phyloP scores from a whole-genome alignment of 2,888 invertebrate species.

The Miltochrista miniata region DNA sequence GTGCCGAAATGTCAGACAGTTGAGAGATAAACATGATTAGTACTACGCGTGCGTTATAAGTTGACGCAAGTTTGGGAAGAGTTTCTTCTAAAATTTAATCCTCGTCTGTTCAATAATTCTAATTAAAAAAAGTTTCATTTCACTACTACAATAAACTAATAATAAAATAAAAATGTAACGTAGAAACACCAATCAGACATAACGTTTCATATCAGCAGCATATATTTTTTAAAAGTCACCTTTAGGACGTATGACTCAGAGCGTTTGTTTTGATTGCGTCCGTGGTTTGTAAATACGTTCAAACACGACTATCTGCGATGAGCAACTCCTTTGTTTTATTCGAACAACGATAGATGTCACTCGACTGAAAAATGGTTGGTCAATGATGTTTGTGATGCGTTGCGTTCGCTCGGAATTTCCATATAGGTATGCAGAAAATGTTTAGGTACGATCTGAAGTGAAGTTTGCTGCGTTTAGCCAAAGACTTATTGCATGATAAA shows the following conservation, averaged over 20 bases:
- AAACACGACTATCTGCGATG: conserved; percentile 21
- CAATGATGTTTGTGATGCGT: conserved; percentile 14
- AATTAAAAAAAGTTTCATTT: too few species aligned
- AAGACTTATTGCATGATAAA: not conserved
- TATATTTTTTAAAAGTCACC: conserved; percentile 34
- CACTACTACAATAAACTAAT: too few species aligned
- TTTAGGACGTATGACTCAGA: conserved; percentile 29
- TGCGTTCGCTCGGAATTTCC: conserved; percentile 5
- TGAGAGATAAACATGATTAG: too few species aligned
- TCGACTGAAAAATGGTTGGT: conserved; percentile 10
- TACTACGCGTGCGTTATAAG: too few species aligned
- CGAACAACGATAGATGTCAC: conserved; percentile 31
- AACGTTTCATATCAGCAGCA: conserved; percentile 15
- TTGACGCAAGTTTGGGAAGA: too few species aligned
- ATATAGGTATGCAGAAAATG: conserved; percentile 6
- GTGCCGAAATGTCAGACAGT: too few species aligned
- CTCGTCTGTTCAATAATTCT: too few species aligned
- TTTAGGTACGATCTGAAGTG: not conserved
- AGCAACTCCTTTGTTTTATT: conserved; percentile 31
- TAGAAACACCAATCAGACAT: not conserved
- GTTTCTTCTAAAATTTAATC: too few species aligned
- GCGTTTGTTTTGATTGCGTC: conserved; percentile 33
- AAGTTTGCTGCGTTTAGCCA: not conserved
- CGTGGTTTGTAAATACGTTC: conserved; percentile 30
- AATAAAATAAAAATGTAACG: not conserved